Base-by-base conservation (phyloP, 2,797 vertebrate species). In the Spinibarbus caldwelli region DNA sequence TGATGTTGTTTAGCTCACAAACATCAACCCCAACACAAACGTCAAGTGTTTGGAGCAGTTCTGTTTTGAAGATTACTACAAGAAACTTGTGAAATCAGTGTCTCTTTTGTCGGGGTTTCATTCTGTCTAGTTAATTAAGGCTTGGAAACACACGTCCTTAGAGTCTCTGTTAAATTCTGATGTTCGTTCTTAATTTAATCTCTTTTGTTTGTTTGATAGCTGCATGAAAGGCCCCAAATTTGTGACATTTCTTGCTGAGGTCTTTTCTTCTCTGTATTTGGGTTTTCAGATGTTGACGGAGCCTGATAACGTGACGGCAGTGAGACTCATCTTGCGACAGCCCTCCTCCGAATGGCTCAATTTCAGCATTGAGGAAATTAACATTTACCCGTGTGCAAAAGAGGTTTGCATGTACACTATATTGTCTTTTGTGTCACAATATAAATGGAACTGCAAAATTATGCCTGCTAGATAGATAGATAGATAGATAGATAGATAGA, bases 301-400 rank as follows among this genome's bases (percentile, higher is more conserved):
- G 4, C 38, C 97, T n/a, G 95, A 96, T 83, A 91, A 95, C 6
- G 96, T 99, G 76, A 86, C 87, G 0, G 94, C 95, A 0, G 88
- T 98, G 23, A 95, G 98, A 14, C 94, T 99, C 89, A 96, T 99
- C 92, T 94, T 97, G 76, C 94, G 95, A 68, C 98, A 99, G 92
- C 97, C 98, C 0, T 99, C 98, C 2, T 97, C 96, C 0, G 94
- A 96, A 54, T 99, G 98, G 98, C 85, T 96, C 1, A 94, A 94
- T 89, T 99, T 99, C 92, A 96, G 93, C 86, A 93, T 99, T 0
- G 96, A 99, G 68, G 96, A 98, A 5, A 91, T 99, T 84, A 95
- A 94, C 71, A 92, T 99, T 41, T 96, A 93, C 45, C 96, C 96
- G 0, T 91, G 92, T 0, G 88, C 82, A 54, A 92, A 93, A 31